Evolutionary conservation across 1,140 invertebrate genomes (phyloP).

Genomic region (Phenacoccus solenopsis): DNA sequence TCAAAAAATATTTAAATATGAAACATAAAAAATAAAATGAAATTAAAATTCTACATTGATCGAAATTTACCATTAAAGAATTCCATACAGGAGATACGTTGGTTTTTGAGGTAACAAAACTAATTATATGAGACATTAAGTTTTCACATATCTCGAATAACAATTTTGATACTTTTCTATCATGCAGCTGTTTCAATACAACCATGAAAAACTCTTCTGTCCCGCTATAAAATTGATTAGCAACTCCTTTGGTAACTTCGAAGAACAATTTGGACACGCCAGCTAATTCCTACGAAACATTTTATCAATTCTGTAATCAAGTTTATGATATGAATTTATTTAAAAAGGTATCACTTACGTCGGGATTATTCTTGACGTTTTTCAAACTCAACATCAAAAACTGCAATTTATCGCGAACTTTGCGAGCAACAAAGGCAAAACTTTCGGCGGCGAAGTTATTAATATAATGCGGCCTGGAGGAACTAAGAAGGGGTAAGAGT

Average conservation of each 20-base stretch:
- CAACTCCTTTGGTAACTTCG: constrained; percentile 67
- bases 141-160: constrained; percentile 48
- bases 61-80: constrained; percentile 24
- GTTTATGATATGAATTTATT: not conserved
- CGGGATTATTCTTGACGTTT: constrained; percentile 47
- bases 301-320: not conserved
- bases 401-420: constrained; percentile 63
- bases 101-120: constrained; percentile 43
- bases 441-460: constrained; percentile 86
- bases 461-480: constrained; percentile 60
- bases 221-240: constrained; percentile 68
- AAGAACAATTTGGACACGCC: constrained; percentile 74
- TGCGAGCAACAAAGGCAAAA: constrained; percentile 81
- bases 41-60: constrained; percentile 9
- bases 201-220: constrained; percentile 48
- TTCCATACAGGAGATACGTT: constrained; percentile 22
- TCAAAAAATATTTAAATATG: not conserved
- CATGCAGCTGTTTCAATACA: constrained; percentile 44
- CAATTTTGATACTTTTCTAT: constrained; percentile 39
- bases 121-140: constrained; percentile 43
- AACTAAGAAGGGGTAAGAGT: constrained; percentile 59
- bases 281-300: constrained; percentile 39
- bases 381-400: constrained; percentile 59
- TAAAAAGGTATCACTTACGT: constrained; percentile 39
- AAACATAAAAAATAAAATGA: not conserved